Evolutionary conservation across 2,113 vertebrate species (phyloP).

Genomic region (Tricholaema leucomelas): DNA sequence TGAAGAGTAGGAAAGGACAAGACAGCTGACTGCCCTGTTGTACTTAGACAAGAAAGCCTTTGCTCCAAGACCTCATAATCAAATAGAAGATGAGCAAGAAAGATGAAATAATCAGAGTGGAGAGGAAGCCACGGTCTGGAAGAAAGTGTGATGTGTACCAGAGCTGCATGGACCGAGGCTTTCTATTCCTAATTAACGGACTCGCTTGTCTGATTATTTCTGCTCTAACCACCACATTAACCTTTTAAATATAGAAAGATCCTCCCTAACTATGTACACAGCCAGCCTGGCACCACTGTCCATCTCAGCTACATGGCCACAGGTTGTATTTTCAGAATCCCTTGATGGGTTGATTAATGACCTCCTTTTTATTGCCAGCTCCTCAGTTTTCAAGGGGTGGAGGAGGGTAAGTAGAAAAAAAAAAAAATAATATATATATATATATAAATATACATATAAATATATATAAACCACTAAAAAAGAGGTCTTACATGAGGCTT

Average conservation of each 20-base stretch:
- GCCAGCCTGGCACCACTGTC: constrained; percentile 1
- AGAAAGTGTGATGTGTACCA: not conserved
- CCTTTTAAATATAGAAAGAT: constrained; percentile 44
- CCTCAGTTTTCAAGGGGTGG: not conserved
- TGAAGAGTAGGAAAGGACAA: not conserved
- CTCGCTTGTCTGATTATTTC: constrained; percentile 46
- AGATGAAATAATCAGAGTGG: not conserved
- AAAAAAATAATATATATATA: too few species aligned
- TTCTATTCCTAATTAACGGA: constrained; percentile 43
- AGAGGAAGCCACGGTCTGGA: not conserved
- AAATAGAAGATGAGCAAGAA: not conserved
- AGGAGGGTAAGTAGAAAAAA: not conserved
- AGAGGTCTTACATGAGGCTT: not conserved
- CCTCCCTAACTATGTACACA: constrained; percentile 43
- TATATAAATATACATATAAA: too few species aligned
- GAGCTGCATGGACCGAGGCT: constrained; percentile 14
- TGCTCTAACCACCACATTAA: constrained; percentile 6
- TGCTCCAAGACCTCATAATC: not conserved
- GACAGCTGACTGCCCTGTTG: not conserved
- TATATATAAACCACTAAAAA: not conserved
- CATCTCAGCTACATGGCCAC: not conserved
- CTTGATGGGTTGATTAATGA: constrained; percentile 25
- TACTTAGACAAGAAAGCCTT: not conserved
- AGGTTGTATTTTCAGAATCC: constrained; percentile 31
- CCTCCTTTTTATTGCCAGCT: constrained; percentile 31